These are phyloP conservation scores for Mirounga angustirostris DNA, from an alignment of 2,113 vertebrate species.

Conservation along the genomic window DNA sequence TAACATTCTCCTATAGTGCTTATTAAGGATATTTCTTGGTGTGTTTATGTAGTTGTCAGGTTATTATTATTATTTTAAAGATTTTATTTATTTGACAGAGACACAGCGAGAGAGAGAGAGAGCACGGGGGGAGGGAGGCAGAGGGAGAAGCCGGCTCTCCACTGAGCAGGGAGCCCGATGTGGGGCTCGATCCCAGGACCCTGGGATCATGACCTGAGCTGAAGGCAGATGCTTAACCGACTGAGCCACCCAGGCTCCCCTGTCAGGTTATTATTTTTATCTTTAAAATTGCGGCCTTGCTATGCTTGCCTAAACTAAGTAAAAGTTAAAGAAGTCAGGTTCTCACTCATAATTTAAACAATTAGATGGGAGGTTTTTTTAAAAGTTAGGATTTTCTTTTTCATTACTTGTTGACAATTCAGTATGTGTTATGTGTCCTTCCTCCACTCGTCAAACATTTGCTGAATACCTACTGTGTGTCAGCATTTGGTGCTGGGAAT, in stretches of 20 bases:
- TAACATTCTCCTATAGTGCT: background rate
- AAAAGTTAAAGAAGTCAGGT: background rate
- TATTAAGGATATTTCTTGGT: slow-evolving; percentile 7
- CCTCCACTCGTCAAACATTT: background rate
- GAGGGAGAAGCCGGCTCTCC: no score
- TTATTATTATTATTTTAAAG: slow-evolving; percentile 22
- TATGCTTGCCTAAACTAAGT: background rate
- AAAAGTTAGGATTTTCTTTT: background rate
- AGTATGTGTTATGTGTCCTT: background rate
- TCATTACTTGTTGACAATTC: background rate
- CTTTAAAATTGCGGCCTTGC: slow-evolving; percentile 1
- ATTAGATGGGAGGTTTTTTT: background rate
- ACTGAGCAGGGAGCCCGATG: no score
- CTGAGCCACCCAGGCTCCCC: no score
- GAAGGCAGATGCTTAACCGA: no score
- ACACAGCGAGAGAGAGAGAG: no score
- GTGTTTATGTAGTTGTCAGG: background rate
- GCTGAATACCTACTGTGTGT: background rate
- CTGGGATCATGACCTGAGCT: no score
- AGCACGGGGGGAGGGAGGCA: no score
- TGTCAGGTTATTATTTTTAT: slow-evolving; percentile 6
- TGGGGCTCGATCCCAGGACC: no score
- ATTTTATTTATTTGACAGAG: no score
- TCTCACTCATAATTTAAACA: slow-evolving; percentile 12
- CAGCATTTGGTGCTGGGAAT: background rate